Base-by-base conservation (phyloP, 2,888 invertebrate species). In the Xanthorhoe designata region DNA sequence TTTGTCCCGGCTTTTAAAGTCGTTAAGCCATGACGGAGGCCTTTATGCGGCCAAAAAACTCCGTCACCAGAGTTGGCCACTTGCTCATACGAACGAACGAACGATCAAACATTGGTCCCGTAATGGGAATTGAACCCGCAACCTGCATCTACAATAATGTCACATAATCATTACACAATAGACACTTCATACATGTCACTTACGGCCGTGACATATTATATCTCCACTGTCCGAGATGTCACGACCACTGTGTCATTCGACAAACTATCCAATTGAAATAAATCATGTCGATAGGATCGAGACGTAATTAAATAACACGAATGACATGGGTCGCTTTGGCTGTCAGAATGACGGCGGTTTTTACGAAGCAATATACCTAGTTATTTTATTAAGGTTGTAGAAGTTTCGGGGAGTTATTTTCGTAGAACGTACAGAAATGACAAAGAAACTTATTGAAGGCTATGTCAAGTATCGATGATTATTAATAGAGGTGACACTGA, bases 231-330 rank as follows among this genome's bases (percentile, higher is more conserved):
- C n/a, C 13, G 7, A 58, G 18, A 42, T 32, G 61, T 55, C 55
- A 35, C 4, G 38, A 24, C 54, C 35, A 15, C 2, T 3, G 13
- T 42, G 56, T 63, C 51, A 29, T 32, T 18, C 42, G 52, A 58
- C 52, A 63, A 64, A 64, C 64, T 64, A 64, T 54, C 58, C 24
- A 52, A 47, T 57, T 18, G 35, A 53, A 49, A 58, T 58, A 58
- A 63, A 58, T 64, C 57, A 64, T 50, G 54, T 53, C 58, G 58
- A 58, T 53, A 53, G 18, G 17, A 24, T 29, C 10, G 17, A 32
- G 66, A 66, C 55, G 56, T 71, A 73, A 73, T 73, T 71, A 68
- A 73, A 73, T 73, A 71, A 69, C 56, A 61, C 29, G 55, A 18
- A 49, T 71, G 71, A 73, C 64, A 60, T 60, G 69, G 72, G 72